Percentiles rank a stretch among this genome's conserved stretches.
Evolutionary conservation across 2,113 vertebrate genomes (phyloP).

Genomic region (Muscicapa adusta): DNA sequence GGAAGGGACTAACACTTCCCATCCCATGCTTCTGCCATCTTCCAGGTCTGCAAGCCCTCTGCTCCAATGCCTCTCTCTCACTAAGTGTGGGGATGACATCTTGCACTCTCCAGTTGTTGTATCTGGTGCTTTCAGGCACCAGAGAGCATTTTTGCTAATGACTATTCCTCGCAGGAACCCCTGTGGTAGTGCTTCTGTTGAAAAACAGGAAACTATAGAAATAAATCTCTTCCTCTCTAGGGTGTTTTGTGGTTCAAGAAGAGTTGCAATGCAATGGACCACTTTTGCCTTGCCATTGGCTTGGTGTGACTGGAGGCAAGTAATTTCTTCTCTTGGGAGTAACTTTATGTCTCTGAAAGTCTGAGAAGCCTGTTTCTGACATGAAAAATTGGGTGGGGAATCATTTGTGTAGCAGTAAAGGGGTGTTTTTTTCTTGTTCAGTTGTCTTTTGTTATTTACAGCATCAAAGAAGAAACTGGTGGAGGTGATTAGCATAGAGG

Average conservation of each 20-base stretch:
- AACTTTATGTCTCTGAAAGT: not conserved
- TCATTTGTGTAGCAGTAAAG: not conserved
- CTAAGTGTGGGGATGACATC: not conserved
- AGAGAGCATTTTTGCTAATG: not conserved
- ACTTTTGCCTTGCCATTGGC: not conserved
- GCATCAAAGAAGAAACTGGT: not conserved
- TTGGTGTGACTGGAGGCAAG: not conserved
- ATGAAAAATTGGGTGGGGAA: not conserved
- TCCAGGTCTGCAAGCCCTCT: not conserved
- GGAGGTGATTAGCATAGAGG: not conserved
- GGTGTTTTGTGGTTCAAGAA: constrained; percentile 5
- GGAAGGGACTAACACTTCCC: not conserved
- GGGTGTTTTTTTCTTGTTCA: not conserved
- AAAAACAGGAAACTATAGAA: constrained; percentile 20
- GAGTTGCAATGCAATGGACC: not conserved
- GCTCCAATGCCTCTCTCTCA: not conserved
- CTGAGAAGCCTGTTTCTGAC: not conserved
- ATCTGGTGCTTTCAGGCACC: not conserved
- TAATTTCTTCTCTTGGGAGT: not conserved
- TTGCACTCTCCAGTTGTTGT: not conserved
- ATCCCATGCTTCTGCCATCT: not conserved
- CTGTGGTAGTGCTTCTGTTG: not conserved
- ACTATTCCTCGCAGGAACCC: not conserved
- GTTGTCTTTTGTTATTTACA: not conserved
- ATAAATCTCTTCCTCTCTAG: constrained; percentile 2